Evolutionary conservation across 2,113 vertebrate species (phyloP).

Genomic region (Tauraco erythrolophus): DNA sequence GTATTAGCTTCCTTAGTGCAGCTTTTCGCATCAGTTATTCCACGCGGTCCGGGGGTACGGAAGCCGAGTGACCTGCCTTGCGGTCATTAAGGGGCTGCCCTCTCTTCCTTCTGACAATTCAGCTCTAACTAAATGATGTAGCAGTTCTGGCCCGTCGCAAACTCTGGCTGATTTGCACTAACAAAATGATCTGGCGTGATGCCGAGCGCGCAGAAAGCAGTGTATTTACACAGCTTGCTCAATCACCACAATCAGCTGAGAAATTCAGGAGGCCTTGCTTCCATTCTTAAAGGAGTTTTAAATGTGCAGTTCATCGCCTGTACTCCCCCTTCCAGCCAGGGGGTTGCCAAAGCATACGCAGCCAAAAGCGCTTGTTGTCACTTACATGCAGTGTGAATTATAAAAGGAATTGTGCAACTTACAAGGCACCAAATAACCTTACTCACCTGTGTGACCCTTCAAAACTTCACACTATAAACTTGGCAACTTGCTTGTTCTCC

Average conservation of each 20-base stretch:
- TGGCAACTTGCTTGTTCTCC: not conserved
- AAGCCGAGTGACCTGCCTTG: not conserved
- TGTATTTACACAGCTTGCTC: not conserved
- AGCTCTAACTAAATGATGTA: not conserved
- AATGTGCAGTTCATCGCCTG: not conserved
- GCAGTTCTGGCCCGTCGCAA: not conserved
- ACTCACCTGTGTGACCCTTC: not conserved
- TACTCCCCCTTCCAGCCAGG: not conserved
- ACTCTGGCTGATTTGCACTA: not conserved
- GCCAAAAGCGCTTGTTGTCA: not conserved
- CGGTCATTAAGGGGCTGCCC: not conserved
- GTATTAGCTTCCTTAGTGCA: not conserved
- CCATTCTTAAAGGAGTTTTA: not conserved
- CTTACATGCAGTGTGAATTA: not conserved
- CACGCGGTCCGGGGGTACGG: not conserved
- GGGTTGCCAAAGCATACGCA: not conserved
- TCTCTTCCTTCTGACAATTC: not conserved
- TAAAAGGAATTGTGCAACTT: not conserved
- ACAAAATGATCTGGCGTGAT: fast-evolving
- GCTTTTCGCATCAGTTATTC: not conserved
- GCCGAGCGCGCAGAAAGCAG: not conserved
- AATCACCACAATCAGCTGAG: fast-evolving
- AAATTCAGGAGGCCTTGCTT: not conserved
- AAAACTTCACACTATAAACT: not conserved
- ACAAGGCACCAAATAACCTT: not conserved